Conservation (phyloP, 1,140 invertebrate species). For the Drosophila hydei region DNA sequence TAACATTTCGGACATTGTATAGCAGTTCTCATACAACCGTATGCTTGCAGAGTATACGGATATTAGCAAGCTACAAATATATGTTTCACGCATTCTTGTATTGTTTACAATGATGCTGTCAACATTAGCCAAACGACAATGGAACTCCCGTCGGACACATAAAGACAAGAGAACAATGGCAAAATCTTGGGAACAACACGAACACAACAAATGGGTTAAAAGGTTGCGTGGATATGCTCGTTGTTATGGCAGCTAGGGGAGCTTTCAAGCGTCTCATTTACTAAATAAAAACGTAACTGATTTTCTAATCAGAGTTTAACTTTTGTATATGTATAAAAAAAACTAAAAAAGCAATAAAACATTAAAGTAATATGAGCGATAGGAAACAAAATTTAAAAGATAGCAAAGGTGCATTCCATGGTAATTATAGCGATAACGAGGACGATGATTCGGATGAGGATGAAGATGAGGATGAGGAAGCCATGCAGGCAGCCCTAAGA, state of each 20-base stretch:
- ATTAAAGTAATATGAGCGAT: conserved; percentile 6
- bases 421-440: neutral
- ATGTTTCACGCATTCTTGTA: neutral
- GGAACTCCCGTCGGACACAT: conserved; percentile 53
- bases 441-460: conserved; percentile 38
- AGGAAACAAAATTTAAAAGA: neutral
- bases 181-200: conserved; percentile 3
- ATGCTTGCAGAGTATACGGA: conserved; percentile 24
- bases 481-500: conserved; percentile 44
- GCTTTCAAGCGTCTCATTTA: conserved; percentile 11
- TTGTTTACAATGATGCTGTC: conserved; percentile 57
- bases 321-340: conserved; percentile 1
- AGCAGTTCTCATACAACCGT: too few species aligned
- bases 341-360: conserved; percentile 3
- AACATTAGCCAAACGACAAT: conserved; percentile 54
- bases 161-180: conserved; percentile 53
- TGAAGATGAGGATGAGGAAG: conserved; percentile 41
- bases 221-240: conserved; percentile 18
- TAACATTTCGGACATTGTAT: too few species aligned
- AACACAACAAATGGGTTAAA: conserved; percentile 59
- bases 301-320: conserved; percentile 59
- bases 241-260: conserved; percentile 9
- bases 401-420: neutral
- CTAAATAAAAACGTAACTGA: conserved; percentile 32
- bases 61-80: neutral